Evolutionary conservation across 2,113 vertebrate species (phyloP).

Genomic region (Tupaia tana): DNA sequence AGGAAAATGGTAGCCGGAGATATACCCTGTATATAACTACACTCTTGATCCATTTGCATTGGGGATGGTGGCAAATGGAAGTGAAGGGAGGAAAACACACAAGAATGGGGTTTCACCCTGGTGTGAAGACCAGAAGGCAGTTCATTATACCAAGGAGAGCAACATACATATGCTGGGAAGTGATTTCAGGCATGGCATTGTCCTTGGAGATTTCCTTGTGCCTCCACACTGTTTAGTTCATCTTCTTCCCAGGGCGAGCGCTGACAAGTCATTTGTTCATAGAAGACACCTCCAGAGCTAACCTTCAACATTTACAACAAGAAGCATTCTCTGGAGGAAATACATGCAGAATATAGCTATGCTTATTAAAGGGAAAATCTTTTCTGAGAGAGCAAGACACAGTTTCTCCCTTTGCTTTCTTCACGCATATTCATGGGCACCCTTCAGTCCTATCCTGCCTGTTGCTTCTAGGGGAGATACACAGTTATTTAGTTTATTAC

Average conservation of each 20-base stretch:
- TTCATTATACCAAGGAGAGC: neutral
- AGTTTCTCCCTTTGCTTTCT: neutral
- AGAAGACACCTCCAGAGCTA: constrained; percentile 65
- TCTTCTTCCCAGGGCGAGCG: neutral
- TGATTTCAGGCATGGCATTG: neutral
- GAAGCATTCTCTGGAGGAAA: constrained; percentile 62
- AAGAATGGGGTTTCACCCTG: neutral
- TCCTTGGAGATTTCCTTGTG: constrained; percentile 52
- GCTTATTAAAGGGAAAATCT: constrained; percentile 69
- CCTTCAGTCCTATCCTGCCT: neutral
- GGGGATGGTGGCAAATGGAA: neutral
- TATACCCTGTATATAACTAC: neutral
- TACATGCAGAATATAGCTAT: constrained; percentile 45
- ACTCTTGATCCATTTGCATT: neutral
- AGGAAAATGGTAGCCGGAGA: neutral
- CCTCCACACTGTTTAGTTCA: constrained; percentile 52
- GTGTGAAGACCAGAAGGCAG: neutral
- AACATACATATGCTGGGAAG: rapidly evolving
- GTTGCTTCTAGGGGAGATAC: constrained; percentile 42
- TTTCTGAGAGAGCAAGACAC: neutral
- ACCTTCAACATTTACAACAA: constrained; percentile 48
- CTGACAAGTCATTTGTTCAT: constrained; percentile 74
- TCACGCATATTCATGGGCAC: neutral
- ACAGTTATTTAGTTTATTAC: constrained; percentile 75
- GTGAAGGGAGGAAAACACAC: neutral